Base-by-base conservation (phyloP, 2,113 vertebrate genomes). In the Danionella cerebrum region DNA sequence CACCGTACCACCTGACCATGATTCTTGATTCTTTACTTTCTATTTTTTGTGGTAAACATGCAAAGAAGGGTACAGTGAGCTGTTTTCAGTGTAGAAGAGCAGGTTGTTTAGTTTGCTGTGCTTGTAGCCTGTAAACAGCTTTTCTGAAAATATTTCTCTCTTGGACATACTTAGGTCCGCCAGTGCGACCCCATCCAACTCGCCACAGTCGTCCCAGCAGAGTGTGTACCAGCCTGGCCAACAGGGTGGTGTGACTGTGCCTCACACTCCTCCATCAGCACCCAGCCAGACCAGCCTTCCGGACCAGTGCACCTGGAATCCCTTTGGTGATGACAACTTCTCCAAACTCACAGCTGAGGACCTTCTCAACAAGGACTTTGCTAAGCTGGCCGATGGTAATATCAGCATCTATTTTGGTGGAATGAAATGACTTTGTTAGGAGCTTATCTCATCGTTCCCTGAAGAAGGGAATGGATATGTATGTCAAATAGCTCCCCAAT, bases 281-380 rank as follows among this genome's bases (percentile, higher is more conserved):
- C 83, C 75, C 80, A 39, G 88, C 0, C 47, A 57, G 53, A 55
- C 27, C 53, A 52, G 70, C 22, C 52, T 79, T 11, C 69, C 73
- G 0, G 71, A 72, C 14, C 82, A 84, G 62, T 77, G 84, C 19
- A 78, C 88, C 0, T 99, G 96, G 96, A 98, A 99, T 79, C 96
- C 96, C 0, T 99, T 99, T 4, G 96, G 94, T 5, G 93, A 99
- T 4, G 94, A 97, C 82, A 89, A 91, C 84, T 98, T 98, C 80
- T 94, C 95, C 78, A 93, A 89, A 75, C 89, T 97, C 39, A 86
- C 90, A 1, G 91, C 91, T 4, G 94, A 93, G 66, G 92, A 95
- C 73, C 84, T 94, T 66, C 89, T 91, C 22, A 86, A 92, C 66
- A 93, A 96, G 73, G 92, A 93, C 79, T 92, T 91, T 76, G 88